Evolutionary conservation across 2,113 vertebrate species (phyloP), one percentile per base, ranked within the genome.

Genomic region (Nerophis ophidion): DNA sequence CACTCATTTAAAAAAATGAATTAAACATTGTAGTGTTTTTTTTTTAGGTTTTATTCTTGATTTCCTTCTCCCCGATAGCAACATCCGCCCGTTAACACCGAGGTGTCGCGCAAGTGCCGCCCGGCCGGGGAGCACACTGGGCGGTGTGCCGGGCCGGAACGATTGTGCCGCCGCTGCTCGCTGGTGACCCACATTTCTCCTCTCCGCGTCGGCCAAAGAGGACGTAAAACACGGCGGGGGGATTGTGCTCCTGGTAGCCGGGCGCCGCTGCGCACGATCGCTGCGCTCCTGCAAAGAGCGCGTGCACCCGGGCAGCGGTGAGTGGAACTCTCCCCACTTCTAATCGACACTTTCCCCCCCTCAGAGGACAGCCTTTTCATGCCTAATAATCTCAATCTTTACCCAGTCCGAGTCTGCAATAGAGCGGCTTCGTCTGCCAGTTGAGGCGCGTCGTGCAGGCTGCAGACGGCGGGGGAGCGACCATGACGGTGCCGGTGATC

Each of bases 401-500:
- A 26, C 50, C 62, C 14, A 49, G 13, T 60, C 19, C 47, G 48
- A 19, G 19, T 7, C 58, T 8, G 49, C 45, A 60, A 44, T 13
- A 55, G 42, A 19, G 14, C 54, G 56, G 5, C 53, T 17, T 33
- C 61, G 36, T 65, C 74, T 63, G 42, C 48, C 82, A 84, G 86
- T 88, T 84, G 77, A 47, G 13, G 19, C 12, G 65, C 54, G 68
- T 60, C n/a, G 49, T 75, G 67, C 70, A 55, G 35, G 8, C n/a
- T 69, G 75, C 75, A 82, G 82, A 81, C 54, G 38, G 77, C 71
- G 75, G 69, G 76, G 66, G 75, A 66, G 61, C 11, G 1, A 67
- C 57, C 70, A 89, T 89, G 88, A 81, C 71, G 72, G 72, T 66
- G 65, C 73, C 76, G 75, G 75, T 83, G 84, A 87, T 83, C 72